A percentile compares a stretch with the other conserved stretches of the same genome.
These are phyloP conservation scores for Hylaeus volcanicus DNA, from an alignment of 1,140 invertebrate genomes.

Conservation along the genomic window DNA sequence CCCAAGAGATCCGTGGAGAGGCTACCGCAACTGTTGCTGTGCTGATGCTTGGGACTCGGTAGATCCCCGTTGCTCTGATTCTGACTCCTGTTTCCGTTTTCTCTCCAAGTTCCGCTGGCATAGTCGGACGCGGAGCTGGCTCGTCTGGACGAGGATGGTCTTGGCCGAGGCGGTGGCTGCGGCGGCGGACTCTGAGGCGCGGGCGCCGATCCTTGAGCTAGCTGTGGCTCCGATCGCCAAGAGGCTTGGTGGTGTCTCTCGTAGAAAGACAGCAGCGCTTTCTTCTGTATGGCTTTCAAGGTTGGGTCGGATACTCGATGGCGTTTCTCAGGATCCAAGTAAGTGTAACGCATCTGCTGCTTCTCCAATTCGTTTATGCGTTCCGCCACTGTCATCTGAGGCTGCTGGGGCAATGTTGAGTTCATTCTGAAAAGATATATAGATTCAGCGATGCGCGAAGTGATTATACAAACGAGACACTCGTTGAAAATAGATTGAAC, in stretches of 20 bases:
- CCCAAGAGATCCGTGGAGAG: slow-evolving; percentile 83
- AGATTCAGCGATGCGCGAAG: neutral
- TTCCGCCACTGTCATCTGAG: slow-evolving; percentile 86
- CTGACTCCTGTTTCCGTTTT: slow-evolving; percentile 61
- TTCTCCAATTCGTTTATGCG: slow-evolving; percentile 88
- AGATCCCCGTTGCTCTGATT: slow-evolving; percentile 59
- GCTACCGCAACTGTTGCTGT: slow-evolving; percentile 84
- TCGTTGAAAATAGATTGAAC: neutral
- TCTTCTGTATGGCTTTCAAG: slow-evolving; percentile 92
- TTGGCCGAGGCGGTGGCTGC: slow-evolving; percentile 82
- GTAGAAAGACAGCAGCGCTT: slow-evolving; percentile 91
- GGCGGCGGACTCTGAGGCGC: slow-evolving; percentile 78
- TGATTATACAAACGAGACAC: neutral
- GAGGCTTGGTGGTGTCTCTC: slow-evolving; percentile 86
- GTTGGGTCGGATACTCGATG: slow-evolving; percentile 88
- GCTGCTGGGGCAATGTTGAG: slow-evolving; percentile 77
- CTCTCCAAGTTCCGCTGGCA: slow-evolving; percentile 78
- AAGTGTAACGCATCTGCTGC: slow-evolving; percentile 84
- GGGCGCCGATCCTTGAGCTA: slow-evolving; percentile 74
- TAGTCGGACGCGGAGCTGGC: slow-evolving; percentile 87
- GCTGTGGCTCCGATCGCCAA: slow-evolving; percentile 84
- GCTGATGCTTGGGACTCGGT: slow-evolving; percentile 80
- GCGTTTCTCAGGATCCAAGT: slow-evolving; percentile 89
- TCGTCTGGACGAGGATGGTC: slow-evolving; percentile 81
- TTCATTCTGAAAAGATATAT: slow-evolving; percentile 65